Base-by-base conservation (phyloP, 2,888 invertebrate genomes). In the Pristionchus fissidentatus region DNA sequence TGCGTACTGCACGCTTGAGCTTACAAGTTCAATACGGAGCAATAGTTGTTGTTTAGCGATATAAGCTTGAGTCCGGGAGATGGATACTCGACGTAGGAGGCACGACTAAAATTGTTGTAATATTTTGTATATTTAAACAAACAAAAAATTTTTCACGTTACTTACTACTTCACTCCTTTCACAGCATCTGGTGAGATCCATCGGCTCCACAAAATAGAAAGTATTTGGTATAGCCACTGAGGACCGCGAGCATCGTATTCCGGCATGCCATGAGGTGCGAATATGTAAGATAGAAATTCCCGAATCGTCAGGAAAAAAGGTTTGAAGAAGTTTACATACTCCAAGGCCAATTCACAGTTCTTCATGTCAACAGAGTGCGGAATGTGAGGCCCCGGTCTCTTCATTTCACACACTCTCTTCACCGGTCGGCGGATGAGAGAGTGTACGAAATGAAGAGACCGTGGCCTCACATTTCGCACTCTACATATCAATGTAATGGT, bases 171-270 rank as follows among this genome's bases (percentile, higher is more conserved):
- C 38, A 90, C 88, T 43, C 87, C 86, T 4, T 85, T 84, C 22
- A 87, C 55, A 35, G 90, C 86, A 8, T 89, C 87, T 0, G 95
- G 86, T 0, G 95, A 95, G 87, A 97, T 93, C 95, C 95, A 96
- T 86, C 95, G 95, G 3, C 96, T 94, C 96, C 96, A 97, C 90
- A 95, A 94, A 26, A 95, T 94, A 22, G 95, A 95, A 73, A 95
- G 92, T n/a, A 95, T 94, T 73, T 95, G 93, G 91, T 96, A 97
- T 8, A 97, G 92, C 97, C 98, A 98, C 19, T 95, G 95, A 86
- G 97, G 89, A 10, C 89, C 90, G 49, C 88, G 84, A 4, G 80
- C 85, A 52, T 89, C 87, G 55, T 90, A 90, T 35, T 89, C 86
- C 10, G 87, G 86, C 86, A 90, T 92, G 82, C 91, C 92, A 29